Percentiles rank a stretch among this genome's conserved stretches.
Conservation (phyloP, 2,888 invertebrate genomes). For the Tachystola acroxantha region DNA sequence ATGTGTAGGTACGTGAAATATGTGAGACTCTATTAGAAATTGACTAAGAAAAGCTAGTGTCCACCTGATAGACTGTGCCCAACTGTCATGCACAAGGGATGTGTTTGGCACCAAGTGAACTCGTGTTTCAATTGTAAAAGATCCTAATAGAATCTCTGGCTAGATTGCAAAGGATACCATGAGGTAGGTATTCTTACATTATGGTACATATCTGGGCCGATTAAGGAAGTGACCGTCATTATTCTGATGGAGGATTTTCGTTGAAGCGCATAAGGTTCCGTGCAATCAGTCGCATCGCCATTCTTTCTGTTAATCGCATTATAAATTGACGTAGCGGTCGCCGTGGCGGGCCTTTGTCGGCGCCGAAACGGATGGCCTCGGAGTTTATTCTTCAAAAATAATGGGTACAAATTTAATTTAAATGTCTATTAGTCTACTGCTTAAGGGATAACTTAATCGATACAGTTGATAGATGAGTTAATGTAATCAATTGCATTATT, state of each 20-base stretch:
- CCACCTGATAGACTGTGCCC: no score
- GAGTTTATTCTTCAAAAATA: conserved; percentile 56
- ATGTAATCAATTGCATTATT: conserved; percentile 22
- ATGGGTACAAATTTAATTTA: conserved; percentile 54
- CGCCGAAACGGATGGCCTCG: conserved; percentile 48
- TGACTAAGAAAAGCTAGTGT: no score
- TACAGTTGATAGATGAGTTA: conserved; percentile 21
- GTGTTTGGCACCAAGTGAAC: no score
- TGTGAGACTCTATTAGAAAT: no score
- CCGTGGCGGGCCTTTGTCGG: conserved; percentile 62
- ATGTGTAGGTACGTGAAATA: no score
- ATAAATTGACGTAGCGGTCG: conserved; percentile 67
- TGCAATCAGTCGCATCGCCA: conserved; percentile 62
- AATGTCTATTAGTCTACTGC: conserved; percentile 50
- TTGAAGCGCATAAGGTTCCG: conserved; percentile 53
- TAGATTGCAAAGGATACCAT: no score
- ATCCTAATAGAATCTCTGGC: no score
- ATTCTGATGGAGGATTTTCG: conserved; percentile 46
- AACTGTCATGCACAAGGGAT: no score
- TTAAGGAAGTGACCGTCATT: conserved; percentile 46
- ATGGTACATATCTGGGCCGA: no score
- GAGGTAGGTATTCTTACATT: no score
- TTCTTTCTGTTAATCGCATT: conserved; percentile 72
- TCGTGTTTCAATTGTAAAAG: no score
- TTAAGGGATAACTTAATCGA: conserved; percentile 30